phyloP scores from a whole-genome alignment of 2,888 invertebrate genomes.

The Lasius fuliginosus region DNA sequence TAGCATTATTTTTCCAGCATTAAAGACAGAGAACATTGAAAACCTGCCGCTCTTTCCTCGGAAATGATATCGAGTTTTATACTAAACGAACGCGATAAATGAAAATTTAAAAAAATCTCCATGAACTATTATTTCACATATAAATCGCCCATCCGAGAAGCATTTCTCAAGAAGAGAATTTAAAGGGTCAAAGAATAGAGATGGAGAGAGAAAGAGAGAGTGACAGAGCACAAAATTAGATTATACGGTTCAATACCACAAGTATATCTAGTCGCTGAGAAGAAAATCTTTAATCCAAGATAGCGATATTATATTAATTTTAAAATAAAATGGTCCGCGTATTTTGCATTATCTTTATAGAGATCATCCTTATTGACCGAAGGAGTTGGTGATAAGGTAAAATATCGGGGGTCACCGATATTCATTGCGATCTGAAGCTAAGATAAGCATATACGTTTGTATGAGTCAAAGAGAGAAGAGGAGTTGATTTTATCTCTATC shows the following conservation, averaged over 20 bases:
- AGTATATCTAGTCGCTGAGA: constrained; percentile 69
- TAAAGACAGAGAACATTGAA: not conserved
- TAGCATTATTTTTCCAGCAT: not conserved
- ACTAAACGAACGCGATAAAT: not conserved
- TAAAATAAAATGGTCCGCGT: constrained; percentile 77
- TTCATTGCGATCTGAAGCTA: constrained; percentile 71
- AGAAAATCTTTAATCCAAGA: constrained; percentile 77
- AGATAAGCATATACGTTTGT: constrained; percentile 38
- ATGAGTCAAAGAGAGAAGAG: constrained; percentile 26
- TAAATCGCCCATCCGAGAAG: constrained; percentile 47
- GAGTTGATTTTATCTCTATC: constrained; percentile 41
- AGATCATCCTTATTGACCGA: constrained; percentile 82
- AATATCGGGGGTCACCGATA: constrained; percentile 79
- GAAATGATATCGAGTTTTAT: not conserved
- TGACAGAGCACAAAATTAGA: constrained; percentile 65
- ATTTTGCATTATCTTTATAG: constrained; percentile 80
- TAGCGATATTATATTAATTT: constrained; percentile 79
- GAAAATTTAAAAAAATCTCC: constrained; percentile 23
- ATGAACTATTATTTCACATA: not conserved
- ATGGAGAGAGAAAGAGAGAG: constrained; percentile 32
- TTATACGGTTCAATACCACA: constrained; percentile 66
- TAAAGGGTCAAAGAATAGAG: not conserved
- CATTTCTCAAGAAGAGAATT: constrained; percentile 57
- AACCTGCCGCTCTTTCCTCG: not conserved
- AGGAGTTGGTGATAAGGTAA: constrained; percentile 80